A percentile compares a stretch with the other conserved stretches of the same genome.
These are phyloP conservation scores for Centruroides vittatus DNA, from an alignment of 1,140 invertebrate species.

Conservation along the genomic window DNA sequence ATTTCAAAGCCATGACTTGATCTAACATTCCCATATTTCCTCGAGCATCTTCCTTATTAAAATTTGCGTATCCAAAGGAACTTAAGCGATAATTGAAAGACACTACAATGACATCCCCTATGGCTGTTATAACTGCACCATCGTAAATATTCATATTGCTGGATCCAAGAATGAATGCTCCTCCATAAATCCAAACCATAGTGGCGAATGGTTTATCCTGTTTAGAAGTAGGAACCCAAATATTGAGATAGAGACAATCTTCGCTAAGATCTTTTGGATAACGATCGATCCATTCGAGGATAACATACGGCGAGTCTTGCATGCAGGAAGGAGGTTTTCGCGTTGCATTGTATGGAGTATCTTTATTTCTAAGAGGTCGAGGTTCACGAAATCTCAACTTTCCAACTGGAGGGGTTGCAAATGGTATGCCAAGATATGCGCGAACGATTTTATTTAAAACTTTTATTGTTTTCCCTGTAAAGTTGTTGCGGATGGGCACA, in stretches of 20 bases:
- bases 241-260: slow-evolving; percentile 30
- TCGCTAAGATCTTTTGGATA: slow-evolving; percentile 12
- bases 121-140: slow-evolving; percentile 65
- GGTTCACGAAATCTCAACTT: too few relatives aligned
- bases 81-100: slow-evolving; percentile 39
- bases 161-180: slow-evolving; percentile 4
- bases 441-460: too few relatives aligned
- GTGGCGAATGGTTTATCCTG: neutral
- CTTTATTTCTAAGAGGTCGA: too few relatives aligned
- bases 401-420: too few relatives aligned
- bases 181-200: slow-evolving; percentile 12
- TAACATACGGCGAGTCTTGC: too few relatives aligned
- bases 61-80: slow-evolving; percentile 24
- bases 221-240: slow-evolving; percentile 22
- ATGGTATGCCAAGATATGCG: too few relatives aligned
- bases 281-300: too few relatives aligned
- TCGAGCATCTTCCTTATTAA: slow-evolving; percentile 14
- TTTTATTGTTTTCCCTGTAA: too few relatives aligned
- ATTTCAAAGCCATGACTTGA: too few relatives aligned
- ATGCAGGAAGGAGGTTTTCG: too few relatives aligned
- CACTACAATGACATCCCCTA: slow-evolving; percentile 42
- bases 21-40: slow-evolving; percentile 34
- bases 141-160: slow-evolving; percentile 24
- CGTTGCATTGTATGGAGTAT: too few relatives aligned
- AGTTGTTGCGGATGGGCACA: too few relatives aligned